phyloP scores from a whole-genome alignment of 2,797 vertebrate species.

The Leptatherina wallacei region DNA sequence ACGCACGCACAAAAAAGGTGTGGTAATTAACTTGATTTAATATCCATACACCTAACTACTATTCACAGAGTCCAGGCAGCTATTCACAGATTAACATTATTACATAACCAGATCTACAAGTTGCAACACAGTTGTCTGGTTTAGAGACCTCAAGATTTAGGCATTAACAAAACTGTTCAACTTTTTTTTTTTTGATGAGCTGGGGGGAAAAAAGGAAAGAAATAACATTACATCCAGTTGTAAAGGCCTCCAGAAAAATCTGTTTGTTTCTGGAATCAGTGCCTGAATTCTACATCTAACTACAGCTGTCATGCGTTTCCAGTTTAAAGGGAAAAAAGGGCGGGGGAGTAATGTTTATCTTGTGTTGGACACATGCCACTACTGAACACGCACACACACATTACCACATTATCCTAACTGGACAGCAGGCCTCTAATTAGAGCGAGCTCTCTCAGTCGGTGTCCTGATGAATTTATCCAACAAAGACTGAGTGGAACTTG shows the following conservation, averaged over 20 bases:
- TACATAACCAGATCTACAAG: slow-evolving; percentile 1
- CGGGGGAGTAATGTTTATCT: slow-evolving; percentile 12
- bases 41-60: not conserved
- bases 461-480: slow-evolving; percentile 38
- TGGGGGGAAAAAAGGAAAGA: not conserved
- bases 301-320: not conserved
- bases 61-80: not conserved
- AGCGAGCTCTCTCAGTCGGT: slow-evolving; percentile 6
- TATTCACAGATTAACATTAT: slow-evolving; percentile 9
- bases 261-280: not conserved
- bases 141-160: not conserved
- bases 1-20: not conserved
- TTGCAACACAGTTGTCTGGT: not conserved
- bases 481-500: slow-evolving; percentile 17
- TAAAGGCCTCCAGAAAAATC: not conserved
- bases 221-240: not conserved
- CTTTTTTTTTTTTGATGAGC: not conserved
- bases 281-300: not conserved
- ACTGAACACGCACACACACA: not conserved
- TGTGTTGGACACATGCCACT: slow-evolving; percentile 14
- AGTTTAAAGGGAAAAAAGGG: not conserved
- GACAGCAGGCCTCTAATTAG: slow-evolving; percentile 50
- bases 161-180: not conserved
- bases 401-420: slow-evolving; percentile 25
- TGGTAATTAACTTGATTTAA: not conserved